These are phyloP conservation scores for Cheilosia impressa DNA, from an alignment of 2,888 invertebrate genomes.

Conservation along the genomic window DNA sequence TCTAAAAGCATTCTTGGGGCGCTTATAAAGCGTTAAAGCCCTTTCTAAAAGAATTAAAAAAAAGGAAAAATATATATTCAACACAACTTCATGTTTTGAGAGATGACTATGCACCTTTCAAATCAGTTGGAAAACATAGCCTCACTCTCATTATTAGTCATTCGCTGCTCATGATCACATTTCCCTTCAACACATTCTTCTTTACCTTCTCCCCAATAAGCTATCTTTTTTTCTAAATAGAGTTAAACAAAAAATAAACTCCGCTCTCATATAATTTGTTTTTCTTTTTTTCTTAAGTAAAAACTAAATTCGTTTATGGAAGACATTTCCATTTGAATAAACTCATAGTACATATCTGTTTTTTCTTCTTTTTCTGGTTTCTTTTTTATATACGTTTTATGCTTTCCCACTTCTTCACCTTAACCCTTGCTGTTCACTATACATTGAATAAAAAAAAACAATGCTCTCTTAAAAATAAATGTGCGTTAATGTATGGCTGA, in stretches of 20 bases:
- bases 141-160: background rate
- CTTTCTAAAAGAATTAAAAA: too few relatives aligned
- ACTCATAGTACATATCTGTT: conserved; percentile 61
- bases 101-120: background rate
- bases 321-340: conserved; percentile 53
- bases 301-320: too few relatives aligned
- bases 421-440: conserved; percentile 68
- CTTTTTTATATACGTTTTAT: conserved; percentile 56
- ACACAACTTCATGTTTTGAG: too few relatives aligned
- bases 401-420: conserved; percentile 73
- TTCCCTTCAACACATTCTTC: background rate
- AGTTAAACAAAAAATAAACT: too few relatives aligned
- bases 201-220: background rate
- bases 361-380: conserved; percentile 64
- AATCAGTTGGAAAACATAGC: background rate
- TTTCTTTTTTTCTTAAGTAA: too few relatives aligned
- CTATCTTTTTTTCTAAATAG: too few relatives aligned
- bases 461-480: conserved; percentile 60
- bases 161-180: background rate
- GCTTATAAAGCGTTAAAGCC: too few relatives aligned
- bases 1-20: too few relatives aligned
- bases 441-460: conserved; percentile 44
- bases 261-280: too few relatives aligned
- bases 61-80: too few relatives aligned
- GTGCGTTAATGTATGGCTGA: conserved; percentile 75